These are phyloP conservation scores for Andricus grossulariae DNA, from an alignment of 1,140 invertebrate species.

Conservation along the genomic window DNA sequence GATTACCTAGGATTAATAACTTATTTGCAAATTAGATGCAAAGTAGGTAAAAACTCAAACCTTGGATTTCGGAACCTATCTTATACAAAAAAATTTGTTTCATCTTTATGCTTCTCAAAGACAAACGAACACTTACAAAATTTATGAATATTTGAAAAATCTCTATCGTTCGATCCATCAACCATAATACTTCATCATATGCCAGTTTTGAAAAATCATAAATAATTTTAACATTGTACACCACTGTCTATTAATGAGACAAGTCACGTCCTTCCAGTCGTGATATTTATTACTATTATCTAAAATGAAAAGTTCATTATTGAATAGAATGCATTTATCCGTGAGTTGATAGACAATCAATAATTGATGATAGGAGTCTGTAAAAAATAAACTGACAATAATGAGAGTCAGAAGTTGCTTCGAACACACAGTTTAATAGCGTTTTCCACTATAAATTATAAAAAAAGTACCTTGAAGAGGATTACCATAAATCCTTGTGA, in stretches of 20 bases:
- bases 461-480: background rate
- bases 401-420: background rate
- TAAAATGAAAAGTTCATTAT: background rate
- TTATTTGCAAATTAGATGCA: too few species aligned
- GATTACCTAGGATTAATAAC: too few species aligned
- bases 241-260: background rate
- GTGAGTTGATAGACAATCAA: background rate
- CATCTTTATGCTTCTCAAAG: too few species aligned
- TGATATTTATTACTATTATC: too few species aligned
- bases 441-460: slow-evolving; percentile 2
- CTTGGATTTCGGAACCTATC: too few species aligned
- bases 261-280: background rate
- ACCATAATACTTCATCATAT: too few species aligned
- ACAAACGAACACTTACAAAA: too few species aligned
- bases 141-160: too few species aligned
- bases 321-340: background rate
- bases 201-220: too few species aligned
- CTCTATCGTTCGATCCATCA: too few species aligned
- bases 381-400: background rate
- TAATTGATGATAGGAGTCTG: background rate
- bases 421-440: background rate
- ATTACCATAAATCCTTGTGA: background rate
- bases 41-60: too few species aligned
- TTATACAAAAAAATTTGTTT: too few species aligned
- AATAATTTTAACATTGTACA: background rate